Base-by-base conservation (phyloP, 2,888 invertebrate genomes). In the Petrolisthes cinctipes region DNA sequence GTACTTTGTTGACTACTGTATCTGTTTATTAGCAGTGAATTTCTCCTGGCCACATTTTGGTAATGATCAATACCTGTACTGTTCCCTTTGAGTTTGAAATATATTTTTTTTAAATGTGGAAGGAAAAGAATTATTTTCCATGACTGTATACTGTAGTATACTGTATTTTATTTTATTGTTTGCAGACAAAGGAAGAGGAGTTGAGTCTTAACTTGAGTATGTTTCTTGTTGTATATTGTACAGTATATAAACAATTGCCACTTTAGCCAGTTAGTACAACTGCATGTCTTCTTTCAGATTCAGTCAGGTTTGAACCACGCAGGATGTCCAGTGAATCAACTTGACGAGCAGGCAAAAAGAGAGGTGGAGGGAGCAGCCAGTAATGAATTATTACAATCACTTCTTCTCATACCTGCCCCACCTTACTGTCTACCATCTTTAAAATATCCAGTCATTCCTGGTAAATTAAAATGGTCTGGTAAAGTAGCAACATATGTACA, bases 321-420 rank as follows among this genome's bases (percentile, higher is more conserved):
- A 5, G 83, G 87, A 5, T 83, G 23, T 14, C 56, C 56, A 6
- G 51, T 78, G 23, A 51, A 68, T 57, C 83, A 73, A 7, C 51
- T 87, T 4, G 80, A 80, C 23, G 83, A 73, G 20, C 17, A 17
- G 5, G 80, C 80, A 66, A 83, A 61, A 66, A 68, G 79, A 57
- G 73, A 83, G n/a, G 20, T 87, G 23, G 87, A 87, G 71, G 83
- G 80, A 6, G 87, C 80, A 20, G 83, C 87, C n/a, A 87, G 87
- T 73, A 80, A 87, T n/a, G 87, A 87, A 14, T 17, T 87, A 14
- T 53, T 87, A 0, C 54, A 81, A 23, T 75, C 71, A 17, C 37
- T 87, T 20, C 5, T 87, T 20, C 20, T 83, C 53, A 57, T 54
- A 6, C 87, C 83, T 9, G 80, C 87, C 4, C 79, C 83, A 57